A percentile compares a stretch with the other conserved stretches of the same genome.
phyloP scores from a whole-genome alignment of 2,113 vertebrate genomes.

The Calidris pugnax region DNA sequence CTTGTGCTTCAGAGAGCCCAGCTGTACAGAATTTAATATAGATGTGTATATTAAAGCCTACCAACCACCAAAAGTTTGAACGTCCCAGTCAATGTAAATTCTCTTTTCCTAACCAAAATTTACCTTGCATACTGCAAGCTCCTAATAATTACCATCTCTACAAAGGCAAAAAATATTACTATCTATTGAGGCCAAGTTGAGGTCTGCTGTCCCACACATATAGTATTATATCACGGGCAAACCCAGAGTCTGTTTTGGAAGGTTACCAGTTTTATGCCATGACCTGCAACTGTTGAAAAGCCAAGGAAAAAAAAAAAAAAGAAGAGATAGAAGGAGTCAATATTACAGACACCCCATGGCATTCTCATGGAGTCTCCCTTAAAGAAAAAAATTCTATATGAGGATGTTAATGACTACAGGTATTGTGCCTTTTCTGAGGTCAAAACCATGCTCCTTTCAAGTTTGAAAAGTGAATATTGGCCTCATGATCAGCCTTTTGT shows the following conservation, averaged over 20 bases:
- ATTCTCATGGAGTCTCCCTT: background rate
- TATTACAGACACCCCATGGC: background rate
- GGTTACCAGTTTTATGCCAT: background rate
- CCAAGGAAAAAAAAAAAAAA: background rate
- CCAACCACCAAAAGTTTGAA: background rate
- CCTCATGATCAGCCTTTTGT: background rate
- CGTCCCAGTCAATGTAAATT: accelerated
- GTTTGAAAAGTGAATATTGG: conserved; percentile 34
- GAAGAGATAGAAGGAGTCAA: background rate
- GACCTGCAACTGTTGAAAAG: background rate
- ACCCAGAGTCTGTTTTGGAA: background rate
- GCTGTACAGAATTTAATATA: background rate
- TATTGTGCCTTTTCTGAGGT: background rate
- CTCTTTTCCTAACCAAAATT: background rate
- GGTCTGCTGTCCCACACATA: background rate
- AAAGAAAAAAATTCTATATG: background rate
- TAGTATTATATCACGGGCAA: background rate
- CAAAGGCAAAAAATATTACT: background rate
- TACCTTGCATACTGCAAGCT: background rate
- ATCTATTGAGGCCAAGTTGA: background rate
- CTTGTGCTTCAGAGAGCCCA: accelerated
- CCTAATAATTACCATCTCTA: background rate
- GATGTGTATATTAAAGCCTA: background rate
- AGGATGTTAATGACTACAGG: background rate
- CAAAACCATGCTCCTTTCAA: conserved; percentile 13